Conservation (phyloP, 2,888 invertebrate genomes). For the Tineola bisselliella region DNA sequence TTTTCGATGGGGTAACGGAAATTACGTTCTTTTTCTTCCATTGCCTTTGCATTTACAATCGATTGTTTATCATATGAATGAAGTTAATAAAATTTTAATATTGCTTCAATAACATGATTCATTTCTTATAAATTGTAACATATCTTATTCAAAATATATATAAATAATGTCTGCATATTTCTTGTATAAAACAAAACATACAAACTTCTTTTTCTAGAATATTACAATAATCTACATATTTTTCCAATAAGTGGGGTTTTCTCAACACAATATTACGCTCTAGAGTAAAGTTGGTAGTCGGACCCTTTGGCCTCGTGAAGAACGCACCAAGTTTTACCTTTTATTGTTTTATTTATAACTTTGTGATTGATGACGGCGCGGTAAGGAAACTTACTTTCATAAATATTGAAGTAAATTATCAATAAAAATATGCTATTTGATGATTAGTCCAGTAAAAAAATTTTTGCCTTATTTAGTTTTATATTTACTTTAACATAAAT, state of each 20-base stretch:
- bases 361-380: constrained; percentile 64
- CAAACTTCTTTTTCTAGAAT: neutral
- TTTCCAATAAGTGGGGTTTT: constrained; percentile 65
- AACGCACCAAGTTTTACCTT: constrained; percentile 51
- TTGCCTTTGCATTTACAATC: neutral
- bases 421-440: too few species aligned
- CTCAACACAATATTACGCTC: constrained; percentile 49
- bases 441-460: too few species aligned
- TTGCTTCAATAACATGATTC: neutral
- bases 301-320: neutral
- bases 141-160: too few species aligned
- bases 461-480: too few species aligned
- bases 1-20: constrained; percentile 5
- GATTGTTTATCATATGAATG: neutral
- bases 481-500: too few species aligned
- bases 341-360: constrained; percentile 70
- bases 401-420: constrained; percentile 66
- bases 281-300: constrained; percentile 34
- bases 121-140: too few species aligned
- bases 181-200: neutral
- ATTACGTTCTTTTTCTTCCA: constrained; percentile 5
- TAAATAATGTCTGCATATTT: too few species aligned
- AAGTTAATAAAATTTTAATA: neutral
- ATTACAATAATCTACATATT: constrained; percentile 58
- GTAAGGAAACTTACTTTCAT: constrained; percentile 53